These are phyloP conservation scores for Urocitellus parryii DNA, from an alignment of 2,113 vertebrate species.

Conservation along the genomic window DNA sequence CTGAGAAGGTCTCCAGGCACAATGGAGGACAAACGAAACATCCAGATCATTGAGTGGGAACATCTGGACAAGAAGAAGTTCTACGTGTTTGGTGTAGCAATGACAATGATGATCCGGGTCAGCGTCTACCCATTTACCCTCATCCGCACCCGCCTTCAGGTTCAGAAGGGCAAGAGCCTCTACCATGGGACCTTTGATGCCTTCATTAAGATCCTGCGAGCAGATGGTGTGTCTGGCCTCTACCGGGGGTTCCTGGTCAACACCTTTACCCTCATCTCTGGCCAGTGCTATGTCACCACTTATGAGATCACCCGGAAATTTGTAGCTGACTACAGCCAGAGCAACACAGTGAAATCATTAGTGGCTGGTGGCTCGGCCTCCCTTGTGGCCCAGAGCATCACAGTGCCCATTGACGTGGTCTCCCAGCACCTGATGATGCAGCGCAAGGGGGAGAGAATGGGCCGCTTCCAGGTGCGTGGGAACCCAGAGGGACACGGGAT, in stretches of 20 bases:
- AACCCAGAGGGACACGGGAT: slow-evolving; percentile 80
- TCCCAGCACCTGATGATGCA: slow-evolving; percentile 99
- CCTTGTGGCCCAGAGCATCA: slow-evolving; percentile 98
- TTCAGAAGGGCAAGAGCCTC: slow-evolving; percentile 95
- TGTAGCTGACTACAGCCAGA: slow-evolving; percentile 91
- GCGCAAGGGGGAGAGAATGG: slow-evolving; percentile 91
- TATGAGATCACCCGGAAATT: slow-evolving; percentile 96
- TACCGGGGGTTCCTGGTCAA: slow-evolving; percentile 98
- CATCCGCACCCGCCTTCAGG: slow-evolving; percentile 95
- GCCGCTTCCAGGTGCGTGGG: slow-evolving; percentile 91
- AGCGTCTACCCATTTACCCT: slow-evolving; percentile 96
- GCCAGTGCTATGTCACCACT: slow-evolving; percentile 97
- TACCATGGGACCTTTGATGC: slow-evolving; percentile 96
- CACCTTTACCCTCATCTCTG: slow-evolving; percentile 95
- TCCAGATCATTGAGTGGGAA: slow-evolving; percentile 99
- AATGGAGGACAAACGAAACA: slow-evolving; percentile 93
- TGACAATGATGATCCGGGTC: slow-evolving; percentile 96
- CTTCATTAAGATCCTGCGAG: slow-evolving; percentile 94
- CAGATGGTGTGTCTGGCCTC: slow-evolving; percentile 92
- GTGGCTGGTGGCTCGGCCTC: slow-evolving; percentile 96
- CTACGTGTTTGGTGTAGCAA: slow-evolving; percentile 95
- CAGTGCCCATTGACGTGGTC: slow-evolving; percentile 96
- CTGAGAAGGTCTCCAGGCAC: neutral
- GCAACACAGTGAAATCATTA: slow-evolving; percentile 95
- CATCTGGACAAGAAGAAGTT: slow-evolving; percentile 99